These are phyloP conservation scores for Amblyornis subalaris DNA, from an alignment of 2,113 vertebrate genomes.

Conservation along the genomic window DNA sequence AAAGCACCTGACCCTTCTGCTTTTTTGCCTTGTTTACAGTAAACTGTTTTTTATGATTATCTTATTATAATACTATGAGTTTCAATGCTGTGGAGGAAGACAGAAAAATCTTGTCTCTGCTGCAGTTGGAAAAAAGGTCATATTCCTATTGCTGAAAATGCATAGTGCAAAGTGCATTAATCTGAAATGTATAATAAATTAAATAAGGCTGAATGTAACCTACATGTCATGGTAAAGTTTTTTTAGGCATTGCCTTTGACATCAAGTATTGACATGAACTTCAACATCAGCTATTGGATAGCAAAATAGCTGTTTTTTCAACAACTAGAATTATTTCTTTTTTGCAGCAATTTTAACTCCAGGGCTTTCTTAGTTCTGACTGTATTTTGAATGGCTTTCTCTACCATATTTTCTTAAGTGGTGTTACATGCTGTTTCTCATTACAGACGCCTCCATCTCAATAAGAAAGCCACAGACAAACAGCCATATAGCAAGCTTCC, in stretches of 20 bases:
- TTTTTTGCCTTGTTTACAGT: background rate
- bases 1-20: background rate
- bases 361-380: background rate
- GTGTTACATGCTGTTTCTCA: background rate
- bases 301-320: background rate
- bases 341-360: background rate
- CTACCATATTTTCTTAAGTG: background rate
- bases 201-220: background rate
- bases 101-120: background rate
- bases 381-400: background rate
- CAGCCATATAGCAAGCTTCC: conserved; percentile 86
- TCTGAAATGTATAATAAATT: background rate
- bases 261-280: background rate
- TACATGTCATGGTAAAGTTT: background rate
- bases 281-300: background rate
- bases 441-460: conserved; percentile 87
- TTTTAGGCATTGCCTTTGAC: background rate
- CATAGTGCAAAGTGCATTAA: background rate
- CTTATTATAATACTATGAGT: background rate
- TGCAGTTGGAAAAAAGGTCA: background rate
- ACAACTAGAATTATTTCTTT: background rate
- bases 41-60: background rate
- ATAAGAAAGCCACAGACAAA: conserved; percentile 89
- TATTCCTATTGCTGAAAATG: background rate
- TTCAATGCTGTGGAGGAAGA: background rate